Conservation (phyloP, 2,888 invertebrate genomes). For the Pteria penguin region DNA sequence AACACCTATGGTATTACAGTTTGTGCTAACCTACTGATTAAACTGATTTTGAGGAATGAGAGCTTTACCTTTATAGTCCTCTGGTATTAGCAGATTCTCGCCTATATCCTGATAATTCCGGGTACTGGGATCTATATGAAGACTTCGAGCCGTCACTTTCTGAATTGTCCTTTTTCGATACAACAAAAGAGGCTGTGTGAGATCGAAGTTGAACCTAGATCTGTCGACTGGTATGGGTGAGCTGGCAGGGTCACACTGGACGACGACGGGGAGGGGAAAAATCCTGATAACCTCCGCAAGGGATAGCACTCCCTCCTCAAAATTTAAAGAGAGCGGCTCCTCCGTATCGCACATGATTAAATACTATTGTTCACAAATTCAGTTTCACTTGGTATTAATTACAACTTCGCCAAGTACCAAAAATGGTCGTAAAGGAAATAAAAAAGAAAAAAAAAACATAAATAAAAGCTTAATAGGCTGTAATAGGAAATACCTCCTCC, state of each 20-base stretch:
- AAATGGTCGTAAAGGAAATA: too few species aligned
- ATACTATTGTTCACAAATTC: too few species aligned
- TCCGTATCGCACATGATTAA: too few species aligned
- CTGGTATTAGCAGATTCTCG: constrained; percentile 69
- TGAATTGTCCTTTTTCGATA: constrained; percentile 64
- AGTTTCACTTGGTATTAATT: too few species aligned
- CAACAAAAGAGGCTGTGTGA: constrained; percentile 66
- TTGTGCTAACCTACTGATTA: too few species aligned
- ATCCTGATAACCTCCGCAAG: constrained; percentile 53
- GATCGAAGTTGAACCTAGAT: constrained; percentile 60
- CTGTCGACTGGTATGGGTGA: constrained; percentile 51
- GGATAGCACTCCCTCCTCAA: constrained; percentile 52
- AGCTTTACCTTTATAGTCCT: constrained; percentile 69
- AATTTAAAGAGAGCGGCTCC: too few species aligned
- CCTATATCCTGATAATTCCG: constrained; percentile 60
- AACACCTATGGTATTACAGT: too few species aligned
- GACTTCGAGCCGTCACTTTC: constrained; percentile 63
- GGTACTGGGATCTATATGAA: constrained; percentile 49
- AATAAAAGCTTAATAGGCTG: not conserved
- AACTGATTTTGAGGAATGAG: too few species aligned
- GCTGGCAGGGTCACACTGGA: constrained; percentile 52
- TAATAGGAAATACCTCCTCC: not conserved
- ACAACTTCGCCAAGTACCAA: too few species aligned
- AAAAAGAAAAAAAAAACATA: constrained; percentile 3
- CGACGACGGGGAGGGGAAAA: constrained; percentile 63